Conservation (phyloP, 2,888 invertebrate species). For the Iselma pallidipennis region DNA sequence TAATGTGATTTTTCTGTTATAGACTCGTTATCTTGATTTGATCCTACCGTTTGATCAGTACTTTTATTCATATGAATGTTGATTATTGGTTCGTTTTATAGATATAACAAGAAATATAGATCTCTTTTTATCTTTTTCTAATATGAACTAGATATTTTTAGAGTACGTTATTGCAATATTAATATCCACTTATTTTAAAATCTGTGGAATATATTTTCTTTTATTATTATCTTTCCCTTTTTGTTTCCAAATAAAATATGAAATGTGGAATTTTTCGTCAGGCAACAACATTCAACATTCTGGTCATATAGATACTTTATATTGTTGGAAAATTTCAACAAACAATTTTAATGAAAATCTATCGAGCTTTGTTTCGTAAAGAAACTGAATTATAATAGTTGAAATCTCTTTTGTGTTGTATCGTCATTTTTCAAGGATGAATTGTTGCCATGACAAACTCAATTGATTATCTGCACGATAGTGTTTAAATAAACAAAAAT, state of each 20-base stretch:
- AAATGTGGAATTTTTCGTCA: background rate
- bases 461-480: background rate
- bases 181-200: background rate
- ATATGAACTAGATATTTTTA: too few species aligned
- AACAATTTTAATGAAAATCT: background rate
- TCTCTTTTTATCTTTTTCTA: too few species aligned
- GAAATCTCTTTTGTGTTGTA: background rate
- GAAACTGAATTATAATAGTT: background rate
- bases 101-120: too few species aligned
- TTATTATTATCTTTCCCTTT: background rate
- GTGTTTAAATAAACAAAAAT: background rate
- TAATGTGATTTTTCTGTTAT: too few species aligned
- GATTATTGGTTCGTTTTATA: too few species aligned
- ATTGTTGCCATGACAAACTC: background rate
- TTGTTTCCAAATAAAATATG: slow-evolving; percentile 1
- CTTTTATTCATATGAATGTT: too few species aligned
- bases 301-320: background rate
- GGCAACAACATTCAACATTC: background rate
- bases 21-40: background rate
- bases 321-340: background rate
- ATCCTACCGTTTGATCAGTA: background rate
- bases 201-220: background rate
- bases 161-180: too few species aligned
- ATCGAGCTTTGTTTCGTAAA: background rate
- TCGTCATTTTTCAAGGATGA: background rate